Percentiles rank a stretch among this genome's conserved stretches.
phyloP scores from a whole-genome alignment of 1,140 invertebrate species.

The Drosophila tani region DNA sequence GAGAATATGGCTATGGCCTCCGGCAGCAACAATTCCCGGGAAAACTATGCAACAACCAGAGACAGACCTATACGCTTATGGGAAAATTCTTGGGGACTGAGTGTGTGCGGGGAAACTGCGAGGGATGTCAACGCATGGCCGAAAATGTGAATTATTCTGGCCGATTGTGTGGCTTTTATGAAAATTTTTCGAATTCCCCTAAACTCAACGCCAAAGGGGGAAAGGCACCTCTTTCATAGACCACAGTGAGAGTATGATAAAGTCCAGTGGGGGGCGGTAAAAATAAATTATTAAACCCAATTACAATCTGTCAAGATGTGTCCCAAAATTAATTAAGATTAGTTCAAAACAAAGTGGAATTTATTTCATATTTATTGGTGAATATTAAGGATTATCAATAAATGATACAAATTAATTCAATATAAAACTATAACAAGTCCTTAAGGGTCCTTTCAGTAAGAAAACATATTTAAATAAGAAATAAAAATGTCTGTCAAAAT shows the following conservation, averaged over 20 bases:
- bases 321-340: conserved; percentile 1
- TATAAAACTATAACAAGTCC: too few species aligned
- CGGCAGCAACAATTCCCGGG: conserved; percentile 28
- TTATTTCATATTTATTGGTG: not conserved
- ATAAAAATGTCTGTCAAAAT: not conserved
- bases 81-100: conserved; percentile 1
- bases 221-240: conserved; percentile 8
- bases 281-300: conserved; percentile 2
- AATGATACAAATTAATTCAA: not conserved
- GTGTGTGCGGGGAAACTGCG: not conserved
- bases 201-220: conserved; percentile 32
- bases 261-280: not conserved
- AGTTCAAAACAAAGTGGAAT: not conserved
- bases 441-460: too few species aligned
- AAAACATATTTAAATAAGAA: not conserved
- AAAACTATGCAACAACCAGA: conserved; percentile 53
- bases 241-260: not conserved
- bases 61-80: conserved; percentile 26
- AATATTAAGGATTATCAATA: not conserved
- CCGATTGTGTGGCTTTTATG: conserved; percentile 58
- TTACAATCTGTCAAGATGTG: not conserved
- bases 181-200: conserved; percentile 62
- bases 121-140: conserved; percentile 35
- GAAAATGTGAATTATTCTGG: conserved; percentile 71
- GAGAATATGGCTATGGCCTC: conserved; percentile 42